Evolutionary conservation across 2,797 vertebrate species (phyloP).

Genomic region (Cuniculus paca): DNA sequence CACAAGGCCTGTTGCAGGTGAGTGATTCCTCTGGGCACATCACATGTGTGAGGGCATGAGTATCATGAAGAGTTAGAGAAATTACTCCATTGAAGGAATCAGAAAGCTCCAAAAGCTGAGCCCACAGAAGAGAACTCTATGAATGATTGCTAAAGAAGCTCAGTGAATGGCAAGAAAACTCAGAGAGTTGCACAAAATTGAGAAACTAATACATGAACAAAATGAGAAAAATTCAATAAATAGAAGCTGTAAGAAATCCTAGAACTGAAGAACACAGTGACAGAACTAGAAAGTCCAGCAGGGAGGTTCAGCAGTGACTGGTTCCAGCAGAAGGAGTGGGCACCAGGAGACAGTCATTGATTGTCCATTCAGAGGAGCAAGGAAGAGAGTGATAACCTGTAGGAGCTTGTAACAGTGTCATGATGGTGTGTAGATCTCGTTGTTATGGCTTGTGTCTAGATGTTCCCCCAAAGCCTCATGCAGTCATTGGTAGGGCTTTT

Average conservation of each 20-base stretch:
- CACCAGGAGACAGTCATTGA: background rate
- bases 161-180: background rate
- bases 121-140: background rate
- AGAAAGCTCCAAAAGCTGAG: background rate
- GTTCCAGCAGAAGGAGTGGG: background rate
- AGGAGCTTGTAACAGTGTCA: background rate
- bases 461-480: background rate
- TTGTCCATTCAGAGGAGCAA: background rate
- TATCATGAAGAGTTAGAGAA: background rate
- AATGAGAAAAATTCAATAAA: background rate
- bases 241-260: background rate
- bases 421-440: background rate
- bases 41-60: background rate
- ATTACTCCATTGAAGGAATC: background rate
- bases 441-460: background rate
- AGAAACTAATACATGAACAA: background rate
- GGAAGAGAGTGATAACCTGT: too few relatives aligned
- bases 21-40: background rate
- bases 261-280: background rate
- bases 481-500: background rate
- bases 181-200: background rate
- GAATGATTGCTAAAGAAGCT: background rate
- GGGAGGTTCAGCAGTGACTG: background rate
- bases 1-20: background rate
- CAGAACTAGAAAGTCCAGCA: background rate